Evolutionary conservation across 2,888 invertebrate species (phyloP), one percentile per base, ranked within the genome.

Genomic region (Listrodromus nycthemerus): DNA sequence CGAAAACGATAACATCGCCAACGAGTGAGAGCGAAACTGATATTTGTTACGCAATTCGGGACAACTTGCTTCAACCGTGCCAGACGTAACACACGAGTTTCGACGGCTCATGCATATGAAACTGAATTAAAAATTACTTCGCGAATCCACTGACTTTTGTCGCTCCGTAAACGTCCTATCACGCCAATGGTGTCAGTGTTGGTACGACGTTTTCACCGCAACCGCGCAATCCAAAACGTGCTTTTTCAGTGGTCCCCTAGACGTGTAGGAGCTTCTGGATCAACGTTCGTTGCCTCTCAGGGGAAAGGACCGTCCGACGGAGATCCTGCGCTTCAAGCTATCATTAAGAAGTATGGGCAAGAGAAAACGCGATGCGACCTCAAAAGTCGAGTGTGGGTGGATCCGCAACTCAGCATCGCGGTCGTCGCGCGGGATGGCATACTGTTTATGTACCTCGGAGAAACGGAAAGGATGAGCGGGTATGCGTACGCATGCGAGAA

Each of bases 71-170:
- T n/a, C 27, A 61, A 61, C n/a, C 30, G 61, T 7, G 1, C 61
- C 48, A 61, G 50, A 74, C 63, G 27, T 48, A 48, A 48, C 30
- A 27, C 30, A 30, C 63, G 27, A 8, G 30, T 48, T 63, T 50
- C 19, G 27, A 48, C 27, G 84, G 84, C 85, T 90, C 89, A 89
- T 90, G 89, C 90, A 90, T 90, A 90, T 90, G 89, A 89, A 90
- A 89, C 88, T 87, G 87, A 87, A 45, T 52, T 52, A 8, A 8
- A 21, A 16, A 61, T 48, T 48, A 63, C 63, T 16, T 33, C 88
- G 87, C 88, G 88, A 87, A 87, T 88, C 86, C 73, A 75, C 86
- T 84, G 85, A 85, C 89, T 90, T 89, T 89, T 89, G 90, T 90
- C 69, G 65, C 19, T 41, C 65, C 37, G n/a, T 7, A 21, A 65